phyloP scores from a whole-genome alignment of 2,888 invertebrate genomes.

The Thymelicus acteon region DNA sequence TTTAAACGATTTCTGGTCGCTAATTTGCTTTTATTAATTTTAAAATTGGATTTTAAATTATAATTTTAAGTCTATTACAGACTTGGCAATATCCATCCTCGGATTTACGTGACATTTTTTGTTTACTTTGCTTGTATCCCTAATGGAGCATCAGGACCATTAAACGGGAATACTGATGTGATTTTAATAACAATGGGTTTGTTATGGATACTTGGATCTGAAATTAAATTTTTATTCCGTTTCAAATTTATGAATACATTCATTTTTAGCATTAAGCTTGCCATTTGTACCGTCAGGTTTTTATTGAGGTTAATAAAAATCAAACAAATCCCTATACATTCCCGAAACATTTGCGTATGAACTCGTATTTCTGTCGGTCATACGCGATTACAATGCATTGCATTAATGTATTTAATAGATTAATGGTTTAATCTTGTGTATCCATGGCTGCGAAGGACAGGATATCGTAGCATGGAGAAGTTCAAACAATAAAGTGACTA shows the following conservation, averaged over 20 bases:
- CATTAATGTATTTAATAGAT: no score
- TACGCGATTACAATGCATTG: no score
- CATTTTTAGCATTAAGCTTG: neutral
- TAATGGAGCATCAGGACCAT: neutral
- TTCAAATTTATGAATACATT: neutral
- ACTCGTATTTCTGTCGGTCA: neutral
- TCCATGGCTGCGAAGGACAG: no score
- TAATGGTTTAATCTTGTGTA: no score
- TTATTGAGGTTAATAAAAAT: neutral
- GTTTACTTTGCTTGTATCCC: neutral
- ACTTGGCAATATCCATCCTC: neutral
- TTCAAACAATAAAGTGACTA: no score
- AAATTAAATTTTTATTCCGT: constrained; percentile 2
- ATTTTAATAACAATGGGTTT: constrained; percentile 12
- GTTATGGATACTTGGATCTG: constrained; percentile 1
- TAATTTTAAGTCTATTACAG: neutral
- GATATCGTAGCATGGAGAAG: no score
- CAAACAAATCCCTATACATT: neutral
- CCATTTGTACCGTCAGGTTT: neutral
- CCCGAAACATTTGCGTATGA: neutral
- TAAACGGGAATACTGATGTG: constrained; percentile 16
- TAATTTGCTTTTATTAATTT: neutral
- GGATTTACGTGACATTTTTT: neutral
- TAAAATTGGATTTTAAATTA: neutral
- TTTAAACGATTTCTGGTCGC: constrained; percentile 9